phyloP scores from a whole-genome alignment of 2,797 vertebrate genomes.

The Poeciliopsis infans region DNA sequence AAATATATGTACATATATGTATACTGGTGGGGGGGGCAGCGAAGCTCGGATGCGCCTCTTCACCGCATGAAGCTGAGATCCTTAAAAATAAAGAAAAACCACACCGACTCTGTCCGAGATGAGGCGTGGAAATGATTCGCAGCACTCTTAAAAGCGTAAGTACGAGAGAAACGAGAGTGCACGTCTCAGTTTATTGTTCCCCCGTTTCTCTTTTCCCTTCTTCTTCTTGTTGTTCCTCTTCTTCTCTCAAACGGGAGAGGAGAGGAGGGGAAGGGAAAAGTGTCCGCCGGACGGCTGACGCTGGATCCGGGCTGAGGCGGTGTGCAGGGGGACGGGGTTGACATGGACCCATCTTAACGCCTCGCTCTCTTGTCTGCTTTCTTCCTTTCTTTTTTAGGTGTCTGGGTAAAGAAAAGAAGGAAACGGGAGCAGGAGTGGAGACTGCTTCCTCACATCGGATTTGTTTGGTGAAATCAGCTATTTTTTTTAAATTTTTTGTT shows the following conservation, averaged over 20 bases:
- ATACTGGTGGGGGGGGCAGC: constrained; percentile 48
- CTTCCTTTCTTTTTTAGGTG: constrained; percentile 70
- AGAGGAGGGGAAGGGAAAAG: constrained; percentile 78
- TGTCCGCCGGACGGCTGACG: constrained; percentile 85
- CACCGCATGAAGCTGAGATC: constrained; percentile 71
- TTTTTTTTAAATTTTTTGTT: constrained; percentile 17
- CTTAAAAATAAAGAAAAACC: constrained; percentile 34
- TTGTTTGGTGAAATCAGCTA: constrained; percentile 71
- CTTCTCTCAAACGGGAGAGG: constrained; percentile 56
- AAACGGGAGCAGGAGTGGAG: constrained; percentile 58
- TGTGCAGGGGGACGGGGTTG: constrained; percentile 87
- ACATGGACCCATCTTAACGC: constrained; percentile 89
- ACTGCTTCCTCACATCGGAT: constrained; percentile 66
- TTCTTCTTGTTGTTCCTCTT: neutral
- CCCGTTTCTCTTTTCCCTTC: neutral
- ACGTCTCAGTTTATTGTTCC: constrained; percentile 33
- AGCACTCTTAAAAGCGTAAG: constrained; percentile 71
- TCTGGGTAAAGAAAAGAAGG: constrained; percentile 51
- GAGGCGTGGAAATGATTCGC: constrained; percentile 68
- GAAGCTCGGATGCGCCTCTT: constrained; percentile 81
- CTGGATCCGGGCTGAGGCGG: constrained; percentile 89
- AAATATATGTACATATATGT: too few species aligned
- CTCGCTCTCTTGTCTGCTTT: constrained; percentile 68
- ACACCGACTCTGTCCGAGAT: constrained; percentile 63
- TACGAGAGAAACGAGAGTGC: constrained; percentile 43